These are phyloP conservation scores for Haliclona indistincta DNA, from an alignment of 37 sponge, comb jelly and placozoan species.

Conservation along the genomic window DNA sequence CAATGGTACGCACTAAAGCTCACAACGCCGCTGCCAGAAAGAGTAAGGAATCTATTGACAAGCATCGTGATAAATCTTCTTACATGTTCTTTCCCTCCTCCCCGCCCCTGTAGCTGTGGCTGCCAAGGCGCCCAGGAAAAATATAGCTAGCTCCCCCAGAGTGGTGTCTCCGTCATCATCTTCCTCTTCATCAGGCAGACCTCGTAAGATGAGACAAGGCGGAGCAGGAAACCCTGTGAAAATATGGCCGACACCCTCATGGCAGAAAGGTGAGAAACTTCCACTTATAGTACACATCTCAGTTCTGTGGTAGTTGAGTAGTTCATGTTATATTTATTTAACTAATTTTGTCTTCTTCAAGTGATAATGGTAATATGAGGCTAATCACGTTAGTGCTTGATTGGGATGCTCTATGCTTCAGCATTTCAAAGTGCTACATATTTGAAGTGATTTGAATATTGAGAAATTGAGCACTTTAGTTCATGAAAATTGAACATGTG, in stretches of 20 bases:
- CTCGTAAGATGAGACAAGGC: conserved; percentile 26
- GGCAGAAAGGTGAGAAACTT: conserved; percentile 80
- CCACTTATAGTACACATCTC: too few species aligned
- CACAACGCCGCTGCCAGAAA: conserved; percentile 48
- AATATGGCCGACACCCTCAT: conserved; percentile 63
- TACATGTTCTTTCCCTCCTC: neutral
- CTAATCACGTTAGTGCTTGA: too few species aligned
- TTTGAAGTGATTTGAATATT: too few species aligned
- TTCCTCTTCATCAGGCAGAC: conserved; percentile 16
- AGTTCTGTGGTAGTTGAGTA: too few species aligned
- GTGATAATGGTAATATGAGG: too few species aligned
- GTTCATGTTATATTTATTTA: too few species aligned
- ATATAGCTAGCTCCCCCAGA: conserved; percentile 20
- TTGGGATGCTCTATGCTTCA: too few species aligned
- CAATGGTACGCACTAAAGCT: conserved; percentile 56
- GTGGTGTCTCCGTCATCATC: conserved; percentile 6
- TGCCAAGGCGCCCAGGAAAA: conserved; percentile 73
- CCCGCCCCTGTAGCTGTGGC: conserved; percentile 59
- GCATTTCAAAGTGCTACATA: too few species aligned
- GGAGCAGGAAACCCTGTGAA: conserved; percentile 60
- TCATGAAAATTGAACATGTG: too few species aligned
- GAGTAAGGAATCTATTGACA: conserved; percentile 6
- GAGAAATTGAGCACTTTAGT: too few species aligned
- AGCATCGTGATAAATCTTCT: neutral
- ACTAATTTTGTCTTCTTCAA: too few species aligned